A percentile compares a stretch with the other conserved stretches of the same genome.
phyloP scores from a whole-genome alignment of 2,113 vertebrate genomes.

The Platanista minor region DNA sequence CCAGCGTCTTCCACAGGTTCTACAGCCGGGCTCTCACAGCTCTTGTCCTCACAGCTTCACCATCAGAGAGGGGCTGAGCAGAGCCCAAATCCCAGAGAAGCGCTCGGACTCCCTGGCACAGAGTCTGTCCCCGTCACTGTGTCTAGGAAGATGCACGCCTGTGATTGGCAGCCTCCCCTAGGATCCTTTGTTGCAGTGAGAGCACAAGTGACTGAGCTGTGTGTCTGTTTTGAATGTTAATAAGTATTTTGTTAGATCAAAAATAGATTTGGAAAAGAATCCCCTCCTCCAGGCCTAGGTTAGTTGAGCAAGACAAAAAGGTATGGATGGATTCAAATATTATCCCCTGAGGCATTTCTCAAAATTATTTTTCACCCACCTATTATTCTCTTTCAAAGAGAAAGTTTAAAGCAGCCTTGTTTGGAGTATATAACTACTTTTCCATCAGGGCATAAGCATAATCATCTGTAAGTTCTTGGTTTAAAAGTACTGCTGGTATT shows the following conservation, averaged over 20 bases:
- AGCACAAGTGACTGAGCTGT: not conserved
- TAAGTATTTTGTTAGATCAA: not conserved
- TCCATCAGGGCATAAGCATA: not conserved
- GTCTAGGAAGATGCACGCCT: not conserved
- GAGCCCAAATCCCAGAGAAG: not conserved
- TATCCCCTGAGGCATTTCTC: not conserved
- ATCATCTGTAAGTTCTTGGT: not conserved
- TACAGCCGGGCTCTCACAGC: not conserved
- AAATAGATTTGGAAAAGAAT: not conserved
- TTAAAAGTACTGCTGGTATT: slow-evolving; percentile 11
- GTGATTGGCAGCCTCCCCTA: not conserved
- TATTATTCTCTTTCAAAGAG: not conserved
- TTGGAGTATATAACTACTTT: not conserved
- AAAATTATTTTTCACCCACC: not conserved
- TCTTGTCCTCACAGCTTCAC: not conserved
- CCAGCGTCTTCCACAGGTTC: not conserved
- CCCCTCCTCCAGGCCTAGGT: not conserved
- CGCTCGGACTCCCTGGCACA: not conserved
- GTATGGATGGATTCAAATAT: not conserved
- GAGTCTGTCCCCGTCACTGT: not conserved
- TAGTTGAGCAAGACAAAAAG: not conserved
- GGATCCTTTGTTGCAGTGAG: not conserved
- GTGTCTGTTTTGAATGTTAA: not conserved
- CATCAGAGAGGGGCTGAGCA: not conserved
- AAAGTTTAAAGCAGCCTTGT: not conserved